These are phyloP conservation scores for Drosophila watanabei DNA, from an alignment of 1,140 invertebrate genomes.

Conservation along the genomic window DNA sequence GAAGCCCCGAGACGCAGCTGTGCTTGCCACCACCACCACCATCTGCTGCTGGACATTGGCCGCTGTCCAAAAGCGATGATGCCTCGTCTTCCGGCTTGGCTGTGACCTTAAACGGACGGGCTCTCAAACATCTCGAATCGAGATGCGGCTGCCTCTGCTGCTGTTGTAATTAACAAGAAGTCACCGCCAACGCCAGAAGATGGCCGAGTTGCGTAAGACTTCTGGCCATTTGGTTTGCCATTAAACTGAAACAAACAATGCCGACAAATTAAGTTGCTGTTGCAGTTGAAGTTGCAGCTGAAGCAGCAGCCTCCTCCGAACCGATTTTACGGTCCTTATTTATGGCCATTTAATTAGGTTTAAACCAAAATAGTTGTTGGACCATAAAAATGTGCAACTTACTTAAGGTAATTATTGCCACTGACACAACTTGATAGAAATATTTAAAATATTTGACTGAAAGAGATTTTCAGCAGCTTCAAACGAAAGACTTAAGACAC, in stretches of 20 bases:
- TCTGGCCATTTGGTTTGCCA: slow-evolving; percentile 28
- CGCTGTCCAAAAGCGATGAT: slow-evolving; percentile 8
- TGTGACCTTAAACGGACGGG: slow-evolving; percentile 72
- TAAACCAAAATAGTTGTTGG: slow-evolving; percentile 15
- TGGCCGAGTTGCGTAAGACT: slow-evolving; percentile 54
- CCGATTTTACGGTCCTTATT: slow-evolving; percentile 6
- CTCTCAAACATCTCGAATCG: slow-evolving; percentile 45
- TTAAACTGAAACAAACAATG: slow-evolving; percentile 45
- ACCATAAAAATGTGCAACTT: slow-evolving; percentile 43
- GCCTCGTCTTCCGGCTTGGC: slow-evolving; percentile 68
- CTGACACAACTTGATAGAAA: slow-evolving; percentile 5
- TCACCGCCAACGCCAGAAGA: slow-evolving; percentile 25
- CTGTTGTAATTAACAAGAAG: slow-evolving; percentile 74
- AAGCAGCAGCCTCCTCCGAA: neutral
- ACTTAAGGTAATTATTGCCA: slow-evolving; percentile 17
- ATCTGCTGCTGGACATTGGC: slow-evolving; percentile 3
- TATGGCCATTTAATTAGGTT: slow-evolving; percentile 66
- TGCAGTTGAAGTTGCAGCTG: neutral
- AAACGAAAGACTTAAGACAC: slow-evolving; percentile 69
- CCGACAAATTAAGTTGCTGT: slow-evolving; percentile 44
- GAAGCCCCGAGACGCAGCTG: slow-evolving; percentile 25
- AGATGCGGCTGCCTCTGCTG: slow-evolving; percentile 37
- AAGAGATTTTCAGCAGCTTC: too few relatives aligned
- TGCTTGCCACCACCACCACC: neutral
- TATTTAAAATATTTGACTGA: slow-evolving; percentile 28